A percentile compares a stretch with the other conserved stretches of the same genome.
These are phyloP conservation scores for Triplophysa siluroides DNA, from an alignment of 2,113 vertebrate genomes.

Conservation along the genomic window DNA sequence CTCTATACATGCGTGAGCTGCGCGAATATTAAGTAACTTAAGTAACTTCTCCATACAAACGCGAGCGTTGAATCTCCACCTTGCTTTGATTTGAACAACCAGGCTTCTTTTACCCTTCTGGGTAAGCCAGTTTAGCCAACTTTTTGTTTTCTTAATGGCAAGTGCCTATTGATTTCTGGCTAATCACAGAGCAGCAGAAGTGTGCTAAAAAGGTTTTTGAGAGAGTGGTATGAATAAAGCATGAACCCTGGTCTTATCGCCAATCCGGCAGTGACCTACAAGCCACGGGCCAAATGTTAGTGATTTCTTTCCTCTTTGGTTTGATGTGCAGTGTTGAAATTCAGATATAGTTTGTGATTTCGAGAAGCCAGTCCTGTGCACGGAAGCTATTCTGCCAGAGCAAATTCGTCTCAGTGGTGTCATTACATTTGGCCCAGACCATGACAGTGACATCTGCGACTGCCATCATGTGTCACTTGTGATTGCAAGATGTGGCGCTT, in stretches of 20 bases:
- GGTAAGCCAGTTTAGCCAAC: conserved; percentile 16
- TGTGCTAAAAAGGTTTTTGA: conserved; percentile 32
- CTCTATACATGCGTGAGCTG: too few relatives aligned
- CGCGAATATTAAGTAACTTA: too few relatives aligned
- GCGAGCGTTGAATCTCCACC: not conserved
- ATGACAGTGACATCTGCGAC: not conserved
- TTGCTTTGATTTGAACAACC: too few relatives aligned
- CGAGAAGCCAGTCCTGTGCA: not conserved
- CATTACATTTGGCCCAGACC: conserved; percentile 16
- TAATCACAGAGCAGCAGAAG: conserved; percentile 52
- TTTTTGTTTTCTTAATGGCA: conserved; percentile 34
- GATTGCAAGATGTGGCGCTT: conserved; percentile 1
- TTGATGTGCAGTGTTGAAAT: not conserved
- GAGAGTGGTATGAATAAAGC: conserved; percentile 53
- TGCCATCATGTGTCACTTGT: conserved; percentile 7
- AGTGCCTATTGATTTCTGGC: conserved; percentile 48
- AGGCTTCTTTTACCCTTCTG: not conserved
- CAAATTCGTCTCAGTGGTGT: conserved; percentile 6
- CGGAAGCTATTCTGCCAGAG: not conserved
- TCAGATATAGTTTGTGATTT: conserved; percentile 34
- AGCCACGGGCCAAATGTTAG: conserved; percentile 28
- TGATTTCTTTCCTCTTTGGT: not conserved
- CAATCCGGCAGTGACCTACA: conserved; percentile 34
- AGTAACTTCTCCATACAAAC: too few relatives aligned
- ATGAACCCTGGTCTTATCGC: conserved; percentile 45